Evolutionary conservation across 2,797 vertebrate genomes (phyloP).

Genomic region (Acipenser transmontanus): DNA sequence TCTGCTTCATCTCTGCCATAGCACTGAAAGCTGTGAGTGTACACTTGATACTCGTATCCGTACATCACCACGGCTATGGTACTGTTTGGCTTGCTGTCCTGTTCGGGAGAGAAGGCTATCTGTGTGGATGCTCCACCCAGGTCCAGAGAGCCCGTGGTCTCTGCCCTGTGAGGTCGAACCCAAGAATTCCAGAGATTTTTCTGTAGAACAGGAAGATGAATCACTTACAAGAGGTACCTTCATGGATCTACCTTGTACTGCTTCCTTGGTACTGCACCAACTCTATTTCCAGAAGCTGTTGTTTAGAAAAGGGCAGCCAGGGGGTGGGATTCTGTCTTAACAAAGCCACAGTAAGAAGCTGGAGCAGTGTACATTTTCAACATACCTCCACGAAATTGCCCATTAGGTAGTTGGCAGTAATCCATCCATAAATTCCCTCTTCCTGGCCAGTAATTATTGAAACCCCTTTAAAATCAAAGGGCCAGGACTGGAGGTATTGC

Average conservation of each 20-base stretch:
- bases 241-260: no score
- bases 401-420: constrained; percentile 94
- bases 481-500: constrained; percentile 70
- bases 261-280: no score
- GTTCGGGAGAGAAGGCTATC: constrained; percentile 71
- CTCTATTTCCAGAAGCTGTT: no score
- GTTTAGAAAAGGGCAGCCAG: no score
- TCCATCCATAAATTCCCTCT: constrained; percentile 92
- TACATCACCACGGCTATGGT: constrained; percentile 68
- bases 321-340: not conserved
- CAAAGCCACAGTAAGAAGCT: not conserved
- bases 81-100: constrained; percentile 38
- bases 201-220: constrained; percentile 47
- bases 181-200: constrained; percentile 75
- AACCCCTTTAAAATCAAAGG: constrained; percentile 81
- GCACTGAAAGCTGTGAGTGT: constrained; percentile 89
- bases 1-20: constrained; percentile 87
- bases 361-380: constrained; percentile 30
- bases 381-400: constrained; percentile 87
- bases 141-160: constrained; percentile 82
- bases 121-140: constrained; percentile 92
- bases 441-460: constrained; percentile 86
- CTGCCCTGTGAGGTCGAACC: constrained; percentile 58
- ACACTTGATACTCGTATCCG: constrained; percentile 80
- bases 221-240: not conserved